These are phyloP conservation scores for Mimachlamys varia DNA, from an alignment of 2,888 invertebrate genomes.

Conservation along the genomic window DNA sequence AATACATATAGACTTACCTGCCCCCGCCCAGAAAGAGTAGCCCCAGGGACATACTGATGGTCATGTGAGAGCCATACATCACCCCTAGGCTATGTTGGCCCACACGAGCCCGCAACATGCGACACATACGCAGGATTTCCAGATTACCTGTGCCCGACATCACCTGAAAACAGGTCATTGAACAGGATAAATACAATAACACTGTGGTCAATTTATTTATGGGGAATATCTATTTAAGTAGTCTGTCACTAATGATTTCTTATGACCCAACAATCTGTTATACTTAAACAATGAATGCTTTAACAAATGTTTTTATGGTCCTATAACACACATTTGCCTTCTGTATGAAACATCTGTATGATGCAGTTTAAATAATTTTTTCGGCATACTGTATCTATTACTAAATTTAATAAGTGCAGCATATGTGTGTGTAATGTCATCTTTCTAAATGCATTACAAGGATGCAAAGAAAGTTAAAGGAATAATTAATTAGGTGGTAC, in stretches of 20 bases:
- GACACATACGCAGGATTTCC: conserved; percentile 90
- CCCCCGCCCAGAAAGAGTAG: conserved; percentile 97
- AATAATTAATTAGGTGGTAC: too few relatives aligned
- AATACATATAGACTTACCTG: conserved; percentile 83
- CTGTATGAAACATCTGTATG: too few relatives aligned
- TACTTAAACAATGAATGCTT: too few relatives aligned
- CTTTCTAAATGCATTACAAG: too few relatives aligned
- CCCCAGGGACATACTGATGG: conserved; percentile 97
- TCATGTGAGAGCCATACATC: conserved; percentile 95
- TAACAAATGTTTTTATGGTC: too few relatives aligned
- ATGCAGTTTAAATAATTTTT: too few relatives aligned
- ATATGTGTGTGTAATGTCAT: too few relatives aligned
- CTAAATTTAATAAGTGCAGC: too few relatives aligned
- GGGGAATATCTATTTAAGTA: neutral
- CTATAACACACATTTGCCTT: too few relatives aligned
- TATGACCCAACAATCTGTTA: too few relatives aligned
- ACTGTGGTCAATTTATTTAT: neutral
- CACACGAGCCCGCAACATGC: conserved; percentile 90
- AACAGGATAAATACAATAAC: neutral
- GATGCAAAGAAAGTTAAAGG: too few relatives aligned
- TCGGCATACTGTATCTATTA: too few relatives aligned
- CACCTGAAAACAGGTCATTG: conserved; percentile 82
- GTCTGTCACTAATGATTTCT: neutral
- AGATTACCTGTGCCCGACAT: conserved; percentile 97
- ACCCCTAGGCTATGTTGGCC: conserved; percentile 85